Evolutionary conservation across 2,113 vertebrate genomes (phyloP).

Genomic region (Meleagris gallopavo): DNA sequence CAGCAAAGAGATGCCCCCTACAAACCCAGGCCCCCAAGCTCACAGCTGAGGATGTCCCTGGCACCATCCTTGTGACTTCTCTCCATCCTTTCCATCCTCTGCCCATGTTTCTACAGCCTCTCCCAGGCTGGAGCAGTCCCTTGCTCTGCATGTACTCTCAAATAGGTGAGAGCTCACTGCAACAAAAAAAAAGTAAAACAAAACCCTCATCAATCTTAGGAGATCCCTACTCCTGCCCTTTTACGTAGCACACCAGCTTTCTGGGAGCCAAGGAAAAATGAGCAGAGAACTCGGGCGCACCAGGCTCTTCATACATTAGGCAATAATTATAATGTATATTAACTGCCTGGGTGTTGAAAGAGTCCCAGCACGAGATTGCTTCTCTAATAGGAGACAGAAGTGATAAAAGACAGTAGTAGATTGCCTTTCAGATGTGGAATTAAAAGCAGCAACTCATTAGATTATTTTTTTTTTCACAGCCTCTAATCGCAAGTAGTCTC

Average conservation of each 20-base stretch:
- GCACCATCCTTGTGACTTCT: not conserved
- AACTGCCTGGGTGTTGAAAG: slow-evolving; percentile 53
- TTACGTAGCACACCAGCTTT: not conserved
- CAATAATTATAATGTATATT: slow-evolving; percentile 69
- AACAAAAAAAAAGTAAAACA: not conserved
- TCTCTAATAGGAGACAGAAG: slow-evolving; percentile 57
- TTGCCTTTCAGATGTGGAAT: slow-evolving; percentile 70
- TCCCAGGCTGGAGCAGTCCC: not conserved
- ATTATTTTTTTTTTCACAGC: slow-evolving; percentile 58
- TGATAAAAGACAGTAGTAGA: slow-evolving; percentile 68
- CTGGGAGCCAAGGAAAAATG: not conserved
- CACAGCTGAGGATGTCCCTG: not conserved
- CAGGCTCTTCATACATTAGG: slow-evolving; percentile 55
- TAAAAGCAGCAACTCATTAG: slow-evolving; percentile 62
- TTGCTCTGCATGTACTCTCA: not conserved
- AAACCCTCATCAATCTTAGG: not conserved
- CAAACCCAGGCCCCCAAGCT: not conserved
- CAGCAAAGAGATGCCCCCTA: not conserved
- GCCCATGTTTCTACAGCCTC: not conserved
- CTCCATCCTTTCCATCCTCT: not conserved
- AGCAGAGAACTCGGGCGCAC: slow-evolving; percentile 26
- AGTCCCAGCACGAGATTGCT: slow-evolving; percentile 51
- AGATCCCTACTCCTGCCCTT: not conserved
- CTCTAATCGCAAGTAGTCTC: slow-evolving; percentile 44
- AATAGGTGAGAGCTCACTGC: not conserved